A percentile compares a stretch with the other conserved stretches of the same genome.
Evolutionary conservation across 35 echinoderm and acorn worm genomes (phyloP).

Genomic region (Nesometra sesokonis): DNA sequence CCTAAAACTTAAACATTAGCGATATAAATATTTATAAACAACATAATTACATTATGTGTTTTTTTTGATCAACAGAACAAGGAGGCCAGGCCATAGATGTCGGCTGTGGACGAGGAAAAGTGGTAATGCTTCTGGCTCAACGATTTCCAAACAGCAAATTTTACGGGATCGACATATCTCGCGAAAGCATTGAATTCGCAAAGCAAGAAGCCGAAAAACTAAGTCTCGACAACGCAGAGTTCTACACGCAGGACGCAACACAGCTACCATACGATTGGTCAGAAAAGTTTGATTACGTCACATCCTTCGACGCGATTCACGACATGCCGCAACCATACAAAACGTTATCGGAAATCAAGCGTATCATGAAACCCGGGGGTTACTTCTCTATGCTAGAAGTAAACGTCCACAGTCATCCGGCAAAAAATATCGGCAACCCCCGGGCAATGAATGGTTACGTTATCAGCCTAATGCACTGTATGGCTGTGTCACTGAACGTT

Average conservation of each 20-base stretch:
- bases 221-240: slow-evolving; percentile 73
- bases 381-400: slow-evolving; percentile 76
- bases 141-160: slow-evolving; percentile 74
- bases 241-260: slow-evolving; percentile 62
- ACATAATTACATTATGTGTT: too few species aligned
- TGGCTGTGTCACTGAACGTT: slow-evolving; percentile 78
- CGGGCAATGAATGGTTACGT: slow-evolving; percentile 91
- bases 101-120: slow-evolving; percentile 81
- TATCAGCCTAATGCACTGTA: slow-evolving; percentile 95
- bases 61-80: slow-evolving; percentile 26
- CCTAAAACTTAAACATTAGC: too few species aligned
- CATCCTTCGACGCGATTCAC: slow-evolving; percentile 74
- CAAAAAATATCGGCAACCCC: slow-evolving; percentile 87
- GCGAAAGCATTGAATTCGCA: slow-evolving; percentile 58
- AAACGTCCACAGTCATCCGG: slow-evolving; percentile 71
- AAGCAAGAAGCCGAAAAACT: slow-evolving; percentile 41
- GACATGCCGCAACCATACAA: slow-evolving; percentile 74
- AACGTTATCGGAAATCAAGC: slow-evolving; percentile 48
- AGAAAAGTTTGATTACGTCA: slow-evolving; percentile 74
- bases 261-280: slow-evolving; percentile 52
- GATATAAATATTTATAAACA: too few species aligned
- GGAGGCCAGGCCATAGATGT: slow-evolving; percentile 63
- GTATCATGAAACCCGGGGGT: slow-evolving; percentile 66
- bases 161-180: slow-evolving; percentile 87
- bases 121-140: slow-evolving; percentile 62